Evolutionary conservation across 1,140 invertebrate genomes (phyloP), one percentile per base, ranked within the genome.

Genomic region (Nephotettix cincticeps): DNA sequence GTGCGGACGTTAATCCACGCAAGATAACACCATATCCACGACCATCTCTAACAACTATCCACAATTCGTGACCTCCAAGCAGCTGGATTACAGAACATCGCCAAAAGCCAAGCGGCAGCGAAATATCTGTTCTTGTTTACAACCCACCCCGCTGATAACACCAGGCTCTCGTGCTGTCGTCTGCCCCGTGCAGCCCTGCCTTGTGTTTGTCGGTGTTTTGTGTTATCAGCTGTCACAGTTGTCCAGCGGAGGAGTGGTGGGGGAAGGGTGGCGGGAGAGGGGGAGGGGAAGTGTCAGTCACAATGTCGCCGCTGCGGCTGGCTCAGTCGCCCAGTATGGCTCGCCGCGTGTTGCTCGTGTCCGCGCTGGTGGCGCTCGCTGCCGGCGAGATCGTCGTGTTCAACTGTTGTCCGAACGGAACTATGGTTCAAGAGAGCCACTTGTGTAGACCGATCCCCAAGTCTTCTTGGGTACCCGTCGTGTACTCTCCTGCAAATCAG

Each of bases 321-420:
- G 47, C 17, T n/a, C 47, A 51, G 17, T 51, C 47, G 21, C 47
- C 56, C 14, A 23, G 25, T 25, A 61, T 61, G 56, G 56, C 23
- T 27, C 27, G 2, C 11, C 21, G 56, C 56, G 56, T 25, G n/a
- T 4, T 27, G 21, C 4, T 61, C 56, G 56, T 76, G 40, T 29
- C 64, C 0, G 66, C 36, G 68, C 23, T 63, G 19, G 43, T 21
- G 13, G 28, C 63, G 40, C 25, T 23, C 14, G 40, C 69, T n/a
- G 74, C 72, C 29, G 74, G 79, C 68, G 79, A 76, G 69, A 75
- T 84, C 40, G 77, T 72, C 6, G 79, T 89, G 65, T 73, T 83
- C 40, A 85, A 84, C 68, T 89, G 87, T 76, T 88, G 86, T 73
- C 77, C 76, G 1, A 71, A 78, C 23, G 81, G 78, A 9, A 80